Conservation (phyloP, 2,113 vertebrate genomes). For the Gyps fulvus region DNA sequence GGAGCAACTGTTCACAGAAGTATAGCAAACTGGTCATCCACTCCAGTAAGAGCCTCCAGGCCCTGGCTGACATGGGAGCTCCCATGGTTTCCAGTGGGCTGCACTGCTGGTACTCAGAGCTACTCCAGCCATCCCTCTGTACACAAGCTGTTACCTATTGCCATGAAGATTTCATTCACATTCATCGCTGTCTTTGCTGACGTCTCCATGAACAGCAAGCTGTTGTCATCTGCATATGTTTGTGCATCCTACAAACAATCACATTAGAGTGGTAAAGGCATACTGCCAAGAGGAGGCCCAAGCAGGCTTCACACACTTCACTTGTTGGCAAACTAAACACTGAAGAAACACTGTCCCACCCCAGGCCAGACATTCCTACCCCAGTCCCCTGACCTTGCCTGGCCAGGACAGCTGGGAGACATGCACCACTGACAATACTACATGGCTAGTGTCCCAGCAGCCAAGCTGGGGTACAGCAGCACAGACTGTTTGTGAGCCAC, state of each 20-base stretch:
- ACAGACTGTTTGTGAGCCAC: background rate
- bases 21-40: background rate
- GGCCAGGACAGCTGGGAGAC: background rate
- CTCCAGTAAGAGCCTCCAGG: background rate
- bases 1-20: background rate
- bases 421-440: rapidly evolving
- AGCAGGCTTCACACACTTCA: background rate
- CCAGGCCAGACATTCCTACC: background rate
- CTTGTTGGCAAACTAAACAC: background rate
- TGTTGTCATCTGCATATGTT: slow-evolving; percentile 97
- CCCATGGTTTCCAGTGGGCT: background rate
- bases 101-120: background rate
- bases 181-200: slow-evolving; percentile 99
- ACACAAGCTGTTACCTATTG: slow-evolving; percentile 78
- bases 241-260: slow-evolving; percentile 87
- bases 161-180: slow-evolving; percentile 99
- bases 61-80: background rate
- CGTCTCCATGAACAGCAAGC: slow-evolving; percentile 99
- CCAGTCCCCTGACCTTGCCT: background rate
- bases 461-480: background rate
- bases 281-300: background rate
- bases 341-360: background rate
- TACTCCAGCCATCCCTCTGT: background rate
- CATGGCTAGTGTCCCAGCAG: background rate
- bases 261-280: background rate